phyloP scores from a whole-genome alignment of 2,888 invertebrate genomes.

The Ochropacha duplaris region DNA sequence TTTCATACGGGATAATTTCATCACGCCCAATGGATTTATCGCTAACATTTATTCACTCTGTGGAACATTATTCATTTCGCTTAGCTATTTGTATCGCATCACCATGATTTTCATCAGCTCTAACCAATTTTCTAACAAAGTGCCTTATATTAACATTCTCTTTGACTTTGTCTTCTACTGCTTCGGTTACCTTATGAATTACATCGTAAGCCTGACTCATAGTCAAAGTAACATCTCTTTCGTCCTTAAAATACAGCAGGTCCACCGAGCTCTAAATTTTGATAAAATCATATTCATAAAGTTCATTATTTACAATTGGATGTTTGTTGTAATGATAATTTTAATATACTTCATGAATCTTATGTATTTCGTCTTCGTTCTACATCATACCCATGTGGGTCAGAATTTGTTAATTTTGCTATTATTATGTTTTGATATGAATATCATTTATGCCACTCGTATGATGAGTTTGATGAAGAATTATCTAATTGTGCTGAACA shows the following conservation, averaged over 20 bases:
- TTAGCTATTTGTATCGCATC: background rate
- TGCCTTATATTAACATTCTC: background rate
- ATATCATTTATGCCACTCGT: background rate
- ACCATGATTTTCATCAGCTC: background rate
- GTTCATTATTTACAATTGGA: background rate
- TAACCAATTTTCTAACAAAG: background rate
- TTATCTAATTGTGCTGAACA: background rate
- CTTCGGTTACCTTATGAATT: background rate
- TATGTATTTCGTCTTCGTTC: background rate
- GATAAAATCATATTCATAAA: background rate
- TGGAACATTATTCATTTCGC: background rate
- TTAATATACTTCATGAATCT: background rate
- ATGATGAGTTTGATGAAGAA: background rate
- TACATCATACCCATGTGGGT: background rate
- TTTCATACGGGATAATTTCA: constrained; percentile 5
- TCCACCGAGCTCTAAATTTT: background rate
- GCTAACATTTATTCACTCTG: background rate
- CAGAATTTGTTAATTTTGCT: background rate
- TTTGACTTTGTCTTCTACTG: background rate
- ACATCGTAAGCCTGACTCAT: background rate
- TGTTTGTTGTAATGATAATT: background rate
- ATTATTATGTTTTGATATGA: background rate
- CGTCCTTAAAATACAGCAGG: background rate
- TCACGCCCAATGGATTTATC: constrained; percentile 1
- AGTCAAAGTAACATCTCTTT: background rate